A percentile compares a stretch with the other conserved stretches of the same genome.
phyloP scores from a whole-genome alignment of 2,797 vertebrate genomes.

The Muscicapa comitata region DNA sequence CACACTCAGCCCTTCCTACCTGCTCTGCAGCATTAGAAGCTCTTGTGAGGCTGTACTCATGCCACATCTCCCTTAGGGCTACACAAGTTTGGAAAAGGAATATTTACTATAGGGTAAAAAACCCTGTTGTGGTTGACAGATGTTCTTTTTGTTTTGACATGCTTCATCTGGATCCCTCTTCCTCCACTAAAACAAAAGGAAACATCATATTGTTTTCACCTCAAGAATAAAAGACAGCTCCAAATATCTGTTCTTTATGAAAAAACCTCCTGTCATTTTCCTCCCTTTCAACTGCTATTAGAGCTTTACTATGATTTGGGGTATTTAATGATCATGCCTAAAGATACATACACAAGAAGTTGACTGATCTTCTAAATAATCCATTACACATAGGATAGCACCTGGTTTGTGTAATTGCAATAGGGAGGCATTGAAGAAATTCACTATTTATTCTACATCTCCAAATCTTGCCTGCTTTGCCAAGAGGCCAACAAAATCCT shows the following conservation, averaged over 20 bases:
- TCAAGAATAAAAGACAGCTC: background rate
- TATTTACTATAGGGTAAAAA: background rate
- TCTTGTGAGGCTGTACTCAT: background rate
- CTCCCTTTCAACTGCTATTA: background rate
- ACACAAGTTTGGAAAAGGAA: background rate
- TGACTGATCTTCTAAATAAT: background rate
- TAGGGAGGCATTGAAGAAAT: background rate
- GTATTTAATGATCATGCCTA: background rate
- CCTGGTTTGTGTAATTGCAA: background rate
- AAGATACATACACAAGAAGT: background rate
- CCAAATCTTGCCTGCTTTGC: background rate
- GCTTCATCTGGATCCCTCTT: background rate
- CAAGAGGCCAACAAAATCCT: background rate
- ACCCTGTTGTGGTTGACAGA: background rate
- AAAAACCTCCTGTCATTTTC: background rate
- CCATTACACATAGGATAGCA: background rate
- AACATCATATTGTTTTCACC: background rate
- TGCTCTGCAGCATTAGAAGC: accelerated
- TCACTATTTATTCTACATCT: background rate
- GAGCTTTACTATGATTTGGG: background rate
- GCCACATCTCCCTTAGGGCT: background rate
- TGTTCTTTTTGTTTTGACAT: background rate
- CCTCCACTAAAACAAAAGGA: background rate
- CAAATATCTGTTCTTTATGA: background rate
- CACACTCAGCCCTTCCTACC: no score